Base-by-base conservation (phyloP, 2,888 invertebrate species). In the Charanyca ferruginea region DNA sequence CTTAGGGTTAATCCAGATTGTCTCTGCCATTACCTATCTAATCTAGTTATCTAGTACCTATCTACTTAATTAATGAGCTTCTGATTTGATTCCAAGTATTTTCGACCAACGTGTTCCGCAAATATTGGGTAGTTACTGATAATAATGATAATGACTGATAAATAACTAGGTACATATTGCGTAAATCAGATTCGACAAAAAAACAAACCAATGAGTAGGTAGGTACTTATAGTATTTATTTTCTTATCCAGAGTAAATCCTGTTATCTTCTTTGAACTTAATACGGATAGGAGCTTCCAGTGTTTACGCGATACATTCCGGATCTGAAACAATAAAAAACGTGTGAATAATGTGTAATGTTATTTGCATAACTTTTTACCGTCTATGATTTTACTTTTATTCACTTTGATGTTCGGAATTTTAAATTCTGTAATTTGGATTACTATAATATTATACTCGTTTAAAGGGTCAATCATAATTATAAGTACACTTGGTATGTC, bases 281-380 rank as follows among this genome's bases (percentile, higher is more conserved):
- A 18, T 23, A 72, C 2, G 73, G 73, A 47, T 72, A 73, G 3
- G 45, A 4, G 13, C 84, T 69, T 32, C 53, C 75, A 13, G 90
- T 90, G 62, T 86, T 74, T 38, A 89, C 48, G 32, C 89, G 80
- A 76, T 83, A 90, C 63, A 81, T 68, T 4, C 90, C 90, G 49
- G 84, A 76, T 63, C 90, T 90, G 89, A 83, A 85, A 63, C 45
- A 73, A 71, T 48, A 54, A 28, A 44, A n/a, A 16, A 16, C 2
- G 23, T 44, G 4, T 44, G 0, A 38, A 13, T 60, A 35, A n/a
- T n/a, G n/a, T n/a, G n/a, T n/a, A n/a, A n/a, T 9, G 32, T 9
- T 32, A 6, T 32, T 9, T 32, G 32, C 32, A 32, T 32, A 32
- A 32, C 32, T 32, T 32, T n/a, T n/a, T n/a, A n/a, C n/a, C n/a